These are phyloP conservation scores for Lagocephalus sceleratus DNA, from an alignment of 2,797 vertebrate species.

Conservation along the genomic window DNA sequence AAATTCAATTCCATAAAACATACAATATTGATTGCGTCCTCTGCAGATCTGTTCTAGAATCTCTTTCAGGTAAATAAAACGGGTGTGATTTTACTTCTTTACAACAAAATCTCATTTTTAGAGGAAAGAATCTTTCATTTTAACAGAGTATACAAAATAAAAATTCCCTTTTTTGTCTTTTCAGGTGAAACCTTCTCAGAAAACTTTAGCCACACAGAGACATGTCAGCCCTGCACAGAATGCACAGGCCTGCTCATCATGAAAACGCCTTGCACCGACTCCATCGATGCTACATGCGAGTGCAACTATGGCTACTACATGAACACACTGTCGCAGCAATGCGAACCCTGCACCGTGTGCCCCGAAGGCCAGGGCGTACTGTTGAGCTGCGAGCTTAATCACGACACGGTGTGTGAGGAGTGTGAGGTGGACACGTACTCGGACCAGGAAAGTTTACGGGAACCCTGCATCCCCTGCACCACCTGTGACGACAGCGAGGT, in stretches of 20 bases:
- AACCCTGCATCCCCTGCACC: constrained; percentile 93
- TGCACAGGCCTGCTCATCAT: constrained; percentile 86
- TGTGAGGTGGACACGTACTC: constrained; percentile 86
- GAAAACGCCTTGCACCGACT: constrained; percentile 88
- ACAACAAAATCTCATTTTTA: background rate
- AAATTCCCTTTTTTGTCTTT: constrained; percentile 3
- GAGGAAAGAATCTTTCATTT: too few relatives aligned
- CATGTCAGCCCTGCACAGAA: constrained; percentile 83
- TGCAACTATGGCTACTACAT: constrained; percentile 87
- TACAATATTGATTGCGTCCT: constrained; percentile 63
- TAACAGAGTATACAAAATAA: background rate
- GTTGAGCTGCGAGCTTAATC: constrained; percentile 72
- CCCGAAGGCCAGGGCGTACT: constrained; percentile 83
- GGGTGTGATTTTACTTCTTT: background rate
- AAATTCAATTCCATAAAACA: constrained; percentile 74
- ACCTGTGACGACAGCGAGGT: constrained; percentile 84
- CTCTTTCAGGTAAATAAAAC: constrained; percentile 22
- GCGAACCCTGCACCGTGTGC: constrained; percentile 83
- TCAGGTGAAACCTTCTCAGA: constrained; percentile 93
- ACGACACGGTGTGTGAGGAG: constrained; percentile 86
- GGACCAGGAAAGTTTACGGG: constrained; percentile 86
- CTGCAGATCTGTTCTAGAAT: constrained; percentile 44
- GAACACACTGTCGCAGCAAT: constrained; percentile 48
- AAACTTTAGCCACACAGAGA: constrained; percentile 83
- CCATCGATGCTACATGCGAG: constrained; percentile 86